These are phyloP conservation scores for Microhierax caerulescens DNA, from an alignment of 2,797 vertebrate genomes.

Conservation along the genomic window DNA sequence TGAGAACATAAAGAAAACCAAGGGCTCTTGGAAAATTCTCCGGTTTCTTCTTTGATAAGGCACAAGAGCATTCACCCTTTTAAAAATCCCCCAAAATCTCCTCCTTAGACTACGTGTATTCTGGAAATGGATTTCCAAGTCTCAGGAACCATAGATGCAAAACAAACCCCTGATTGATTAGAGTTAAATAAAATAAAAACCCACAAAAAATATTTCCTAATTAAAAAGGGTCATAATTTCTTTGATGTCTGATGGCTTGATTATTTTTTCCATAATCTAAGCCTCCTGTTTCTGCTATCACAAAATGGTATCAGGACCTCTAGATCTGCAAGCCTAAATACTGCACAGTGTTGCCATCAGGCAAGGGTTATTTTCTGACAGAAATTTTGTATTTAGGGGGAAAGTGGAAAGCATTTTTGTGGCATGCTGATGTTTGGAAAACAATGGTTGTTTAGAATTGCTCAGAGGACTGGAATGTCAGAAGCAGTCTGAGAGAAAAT, in stretches of 20 bases:
- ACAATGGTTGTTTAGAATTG: slow-evolving; percentile 59
- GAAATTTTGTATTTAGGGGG: slow-evolving; percentile 10
- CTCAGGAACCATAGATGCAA: not conserved
- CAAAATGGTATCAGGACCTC: not conserved
- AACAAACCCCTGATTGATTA: not conserved
- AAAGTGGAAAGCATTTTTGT: slow-evolving; percentile 63
- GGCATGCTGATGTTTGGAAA: slow-evolving; percentile 52
- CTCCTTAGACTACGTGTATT: not conserved
- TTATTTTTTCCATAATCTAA: not conserved
- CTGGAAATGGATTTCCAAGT: not conserved
- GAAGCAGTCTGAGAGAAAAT: slow-evolving; percentile 46
- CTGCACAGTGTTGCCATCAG: not conserved
- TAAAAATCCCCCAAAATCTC: not conserved
- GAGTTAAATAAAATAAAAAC: not conserved
- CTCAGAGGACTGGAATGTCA: slow-evolving; percentile 58
- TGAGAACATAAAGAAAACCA: not conserved
- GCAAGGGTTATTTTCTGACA: not conserved
- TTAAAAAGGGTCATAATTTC: not conserved
- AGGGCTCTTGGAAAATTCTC: not conserved
- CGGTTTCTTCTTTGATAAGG: not conserved
- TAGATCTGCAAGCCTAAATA: not conserved
- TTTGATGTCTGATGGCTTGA: not conserved
- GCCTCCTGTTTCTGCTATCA: not conserved
- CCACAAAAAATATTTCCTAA: not conserved
- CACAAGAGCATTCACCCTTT: not conserved